These are phyloP conservation scores for Rhinatrema bivittatum DNA, from an alignment of 2,797 vertebrate species.

Conservation along the genomic window DNA sequence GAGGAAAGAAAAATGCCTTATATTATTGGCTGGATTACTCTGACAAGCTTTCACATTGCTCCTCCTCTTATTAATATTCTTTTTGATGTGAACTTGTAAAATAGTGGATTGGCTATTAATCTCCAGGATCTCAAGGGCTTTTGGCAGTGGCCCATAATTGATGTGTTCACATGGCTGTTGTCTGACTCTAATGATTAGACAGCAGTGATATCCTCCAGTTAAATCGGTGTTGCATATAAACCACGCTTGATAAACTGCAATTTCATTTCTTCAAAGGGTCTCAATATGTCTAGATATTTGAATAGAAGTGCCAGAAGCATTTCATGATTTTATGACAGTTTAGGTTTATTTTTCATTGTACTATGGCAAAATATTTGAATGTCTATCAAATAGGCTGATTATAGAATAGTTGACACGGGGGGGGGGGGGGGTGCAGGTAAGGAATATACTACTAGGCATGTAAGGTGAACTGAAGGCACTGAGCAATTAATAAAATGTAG, in stretches of 20 bases:
- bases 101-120: constrained; percentile 72
- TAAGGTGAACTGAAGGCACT: too few species aligned
- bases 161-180: constrained; percentile 69
- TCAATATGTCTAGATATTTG: constrained; percentile 32
- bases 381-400: too few species aligned
- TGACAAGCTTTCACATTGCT: constrained; percentile 55
- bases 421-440: too few species aligned
- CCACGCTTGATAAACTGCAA: constrained; percentile 59
- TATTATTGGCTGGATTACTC: constrained; percentile 54
- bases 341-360: constrained; percentile 48
- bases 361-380: constrained; percentile 37
- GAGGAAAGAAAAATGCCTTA: too few species aligned
- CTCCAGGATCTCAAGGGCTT: constrained; percentile 67
- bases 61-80: constrained; percentile 73
- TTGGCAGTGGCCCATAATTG: constrained; percentile 71
- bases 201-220: constrained; percentile 60
- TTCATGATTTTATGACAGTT: constrained; percentile 43
- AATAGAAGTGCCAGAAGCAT: constrained; percentile 41
- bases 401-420: too few species aligned
- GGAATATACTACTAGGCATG: too few species aligned
- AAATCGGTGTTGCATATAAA: constrained; percentile 68
- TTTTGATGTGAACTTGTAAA: constrained; percentile 72
- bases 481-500: too few species aligned
- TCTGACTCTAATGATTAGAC: constrained; percentile 71
- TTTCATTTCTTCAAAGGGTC: constrained; percentile 56